Evolutionary conservation across 2,888 invertebrate genomes (phyloP).

Genomic region (Cryptophagus acutangulus): DNA sequence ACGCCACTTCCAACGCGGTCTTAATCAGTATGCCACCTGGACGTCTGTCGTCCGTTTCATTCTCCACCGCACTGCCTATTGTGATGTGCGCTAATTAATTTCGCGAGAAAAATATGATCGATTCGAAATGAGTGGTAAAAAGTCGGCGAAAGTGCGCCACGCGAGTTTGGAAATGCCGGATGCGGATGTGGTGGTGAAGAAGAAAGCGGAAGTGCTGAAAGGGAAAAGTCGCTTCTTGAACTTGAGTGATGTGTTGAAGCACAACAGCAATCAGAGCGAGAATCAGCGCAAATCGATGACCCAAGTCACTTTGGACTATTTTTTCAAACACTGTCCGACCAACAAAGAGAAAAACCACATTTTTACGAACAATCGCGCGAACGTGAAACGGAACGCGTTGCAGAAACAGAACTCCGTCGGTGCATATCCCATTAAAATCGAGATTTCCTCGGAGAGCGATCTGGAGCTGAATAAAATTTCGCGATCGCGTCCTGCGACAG

Average conservation of each 20-base stretch:
- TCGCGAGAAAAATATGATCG: too few relatives aligned
- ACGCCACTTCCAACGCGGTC: constrained; percentile 32
- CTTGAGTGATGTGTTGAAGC: constrained; percentile 48
- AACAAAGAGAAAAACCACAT: constrained; percentile 42
- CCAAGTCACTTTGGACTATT: constrained; percentile 49
- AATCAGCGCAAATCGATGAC: constrained; percentile 39
- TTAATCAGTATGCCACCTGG: constrained; percentile 35
- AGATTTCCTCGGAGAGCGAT: constrained; percentile 27
- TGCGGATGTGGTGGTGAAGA: constrained; percentile 45
- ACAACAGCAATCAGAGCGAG: constrained; percentile 39
- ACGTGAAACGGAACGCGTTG: constrained; percentile 25
- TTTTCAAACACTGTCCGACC: constrained; percentile 45
- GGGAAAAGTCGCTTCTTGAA: constrained; percentile 41
- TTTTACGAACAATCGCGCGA: constrained; percentile 28
- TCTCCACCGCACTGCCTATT: too few relatives aligned
- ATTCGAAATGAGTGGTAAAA: constrained; percentile 32
- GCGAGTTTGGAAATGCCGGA: constrained; percentile 47
- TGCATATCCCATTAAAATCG: constrained; percentile 41
- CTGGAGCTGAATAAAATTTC: constrained; percentile 28
- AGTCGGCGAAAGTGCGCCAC: constrained; percentile 47
- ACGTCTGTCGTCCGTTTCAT: too few relatives aligned
- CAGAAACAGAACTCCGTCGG: constrained; percentile 45
- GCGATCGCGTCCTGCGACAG: constrained; percentile 38
- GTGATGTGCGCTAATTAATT: too few relatives aligned
- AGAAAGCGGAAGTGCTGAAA: constrained; percentile 46